Evolutionary conservation across 2,113 vertebrate species (phyloP), one percentile per base, ranked within the genome.

Genomic region (Nestor notabilis): DNA sequence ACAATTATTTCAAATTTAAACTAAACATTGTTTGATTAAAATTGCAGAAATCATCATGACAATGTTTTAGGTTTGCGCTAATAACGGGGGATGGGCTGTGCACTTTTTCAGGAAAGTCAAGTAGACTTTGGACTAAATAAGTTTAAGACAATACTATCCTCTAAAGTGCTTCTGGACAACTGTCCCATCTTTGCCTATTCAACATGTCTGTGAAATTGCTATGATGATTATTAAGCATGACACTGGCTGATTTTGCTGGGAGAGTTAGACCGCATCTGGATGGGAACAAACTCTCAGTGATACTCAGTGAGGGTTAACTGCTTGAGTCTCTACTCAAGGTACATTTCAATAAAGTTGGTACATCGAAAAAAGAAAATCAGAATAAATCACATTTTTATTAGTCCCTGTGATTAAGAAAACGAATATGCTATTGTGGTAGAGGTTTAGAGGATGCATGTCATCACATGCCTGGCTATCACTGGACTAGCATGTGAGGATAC

Each of bases 381-480:
- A 96, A 49, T 11, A 61, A 13, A 49, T 60, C 35, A 20, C 12
- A 37, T 37, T 89, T 69, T 39, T 44, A 52, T 68, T 83, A 35
- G 7, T 12, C 77, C 12, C 15, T 28, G 7, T 23, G 17, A 78
- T 69, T 37, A 86, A 44, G 56, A 60, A 87, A 82, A 78, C 19
- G 4, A 83, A 24, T 7, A 12, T 35, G 17, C 6, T 47, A 10
- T 50, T 50, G 17, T 27, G 21, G 7, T 63, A 24, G 28, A 50
- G 5, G 9, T 78, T 78, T 37, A 46, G n/a, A 78, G 10, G 4
- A 13, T 13, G 31, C 19, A 6, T 0, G 0, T 64, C 35, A 50
- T 10, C 28, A 20, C 7, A 25, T 29, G 11, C 49, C 41, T 71
- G 60, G 29, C 27, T 65, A 37, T 18, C 74, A 8, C 15, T 66